Evolutionary conservation across 2,797 vertebrate genomes (phyloP).

Genomic region (Trichosurus vulpecula): DNA sequence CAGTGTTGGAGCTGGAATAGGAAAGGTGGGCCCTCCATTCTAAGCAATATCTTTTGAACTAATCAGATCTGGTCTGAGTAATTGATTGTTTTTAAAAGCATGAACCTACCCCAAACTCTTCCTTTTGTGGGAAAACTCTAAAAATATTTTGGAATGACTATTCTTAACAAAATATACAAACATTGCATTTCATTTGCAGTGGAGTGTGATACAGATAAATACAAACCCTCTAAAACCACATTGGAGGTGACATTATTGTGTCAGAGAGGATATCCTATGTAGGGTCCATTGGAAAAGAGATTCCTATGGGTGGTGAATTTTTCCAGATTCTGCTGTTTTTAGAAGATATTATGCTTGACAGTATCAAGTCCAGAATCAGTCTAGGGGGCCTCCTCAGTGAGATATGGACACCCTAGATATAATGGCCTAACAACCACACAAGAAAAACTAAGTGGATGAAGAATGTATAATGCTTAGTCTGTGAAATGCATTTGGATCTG

Average conservation of each 20-base stretch:
- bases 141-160: slow-evolving; percentile 11
- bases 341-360: not conserved
- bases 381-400: not conserved
- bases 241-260: not conserved
- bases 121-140: not conserved
- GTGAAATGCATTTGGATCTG: not conserved
- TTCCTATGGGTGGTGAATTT: not conserved
- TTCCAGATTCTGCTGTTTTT: not conserved
- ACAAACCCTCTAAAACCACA: not conserved
- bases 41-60: not conserved
- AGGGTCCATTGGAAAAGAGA: not conserved
- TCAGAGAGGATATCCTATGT: not conserved
- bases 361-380: not conserved
- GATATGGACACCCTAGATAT: not conserved
- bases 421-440: not conserved
- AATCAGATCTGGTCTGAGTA: not conserved
- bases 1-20: not conserved
- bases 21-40: not conserved
- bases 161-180: slow-evolving; percentile 23
- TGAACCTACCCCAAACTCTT: not conserved
- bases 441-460: not conserved
- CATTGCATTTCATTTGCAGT: not conserved
- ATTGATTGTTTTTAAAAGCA: not conserved
- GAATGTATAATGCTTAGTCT: not conserved
- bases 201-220: not conserved